A percentile compares a stretch with the other conserved stretches of the same genome.
These are phyloP conservation scores for Bubo scandiacus DNA, from an alignment of 2,113 vertebrate genomes.

Conservation along the genomic window DNA sequence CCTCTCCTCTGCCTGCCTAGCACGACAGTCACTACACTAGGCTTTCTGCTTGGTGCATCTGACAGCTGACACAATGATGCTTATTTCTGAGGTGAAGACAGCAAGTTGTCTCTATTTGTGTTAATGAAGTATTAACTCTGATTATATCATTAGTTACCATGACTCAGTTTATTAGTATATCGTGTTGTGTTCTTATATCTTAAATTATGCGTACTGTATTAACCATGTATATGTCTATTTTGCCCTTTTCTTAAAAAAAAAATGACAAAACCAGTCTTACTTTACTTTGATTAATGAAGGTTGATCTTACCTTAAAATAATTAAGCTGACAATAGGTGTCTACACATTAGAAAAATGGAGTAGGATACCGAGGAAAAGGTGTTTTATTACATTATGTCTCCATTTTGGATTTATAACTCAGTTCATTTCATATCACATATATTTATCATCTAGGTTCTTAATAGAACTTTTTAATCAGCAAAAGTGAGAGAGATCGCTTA, in stretches of 20 bases:
- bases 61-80: not conserved
- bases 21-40: not conserved
- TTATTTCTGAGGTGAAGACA: not conserved
- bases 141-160: not conserved
- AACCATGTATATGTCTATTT: not conserved
- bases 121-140: not conserved
- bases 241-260: not conserved
- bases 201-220: not conserved
- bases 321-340: conserved; percentile 28
- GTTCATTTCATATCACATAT: not conserved
- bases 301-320: conserved; percentile 14
- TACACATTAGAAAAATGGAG: conserved; percentile 8
- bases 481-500: not conserved
- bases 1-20: not conserved
- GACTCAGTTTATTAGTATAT: not conserved
- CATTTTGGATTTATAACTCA: conserved; percentile 45
- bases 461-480: conserved; percentile 41
- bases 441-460: conserved; percentile 35
- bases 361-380: not conserved
- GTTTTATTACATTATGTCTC: conserved; percentile 24
- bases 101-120: not conserved
- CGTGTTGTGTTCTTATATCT: not conserved
- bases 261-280: not conserved
- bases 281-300: not conserved
- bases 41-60: not conserved